phyloP scores from a whole-genome alignment of 2,113 vertebrate genomes.

The Dasyurus viverrinus region DNA sequence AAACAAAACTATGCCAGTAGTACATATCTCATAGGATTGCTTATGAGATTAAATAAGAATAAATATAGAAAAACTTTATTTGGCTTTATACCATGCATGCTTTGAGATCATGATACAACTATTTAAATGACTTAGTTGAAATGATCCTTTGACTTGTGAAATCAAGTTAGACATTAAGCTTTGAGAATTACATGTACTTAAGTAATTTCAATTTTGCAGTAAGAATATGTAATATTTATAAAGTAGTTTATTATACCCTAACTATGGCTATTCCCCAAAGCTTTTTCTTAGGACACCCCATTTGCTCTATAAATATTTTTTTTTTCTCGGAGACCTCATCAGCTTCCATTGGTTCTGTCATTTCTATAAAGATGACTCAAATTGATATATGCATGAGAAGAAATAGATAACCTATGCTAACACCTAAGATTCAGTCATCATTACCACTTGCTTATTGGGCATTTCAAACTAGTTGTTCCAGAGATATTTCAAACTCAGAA shows the following conservation, averaged over 20 bases:
- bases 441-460: background rate
- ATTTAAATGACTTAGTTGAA: background rate
- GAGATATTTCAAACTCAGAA: background rate
- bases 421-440: background rate
- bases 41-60: background rate
- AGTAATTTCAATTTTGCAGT: background rate
- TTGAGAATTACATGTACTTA: background rate
- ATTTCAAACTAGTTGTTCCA: background rate
- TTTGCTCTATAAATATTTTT: background rate
- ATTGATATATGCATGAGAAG: background rate
- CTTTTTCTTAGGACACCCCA: background rate
- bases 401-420: background rate
- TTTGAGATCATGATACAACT: background rate
- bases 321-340: background rate
- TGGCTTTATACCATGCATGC: background rate
- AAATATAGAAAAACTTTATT: background rate
- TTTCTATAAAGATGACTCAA: background rate
- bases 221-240: background rate
- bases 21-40: background rate
- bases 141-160: background rate
- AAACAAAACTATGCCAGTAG: background rate
- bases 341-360: background rate
- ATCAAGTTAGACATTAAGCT: background rate
- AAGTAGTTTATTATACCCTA: background rate
- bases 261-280: background rate